phyloP scores from a whole-genome alignment of 2,797 vertebrate genomes.

The Eulemur rubriventer region DNA sequence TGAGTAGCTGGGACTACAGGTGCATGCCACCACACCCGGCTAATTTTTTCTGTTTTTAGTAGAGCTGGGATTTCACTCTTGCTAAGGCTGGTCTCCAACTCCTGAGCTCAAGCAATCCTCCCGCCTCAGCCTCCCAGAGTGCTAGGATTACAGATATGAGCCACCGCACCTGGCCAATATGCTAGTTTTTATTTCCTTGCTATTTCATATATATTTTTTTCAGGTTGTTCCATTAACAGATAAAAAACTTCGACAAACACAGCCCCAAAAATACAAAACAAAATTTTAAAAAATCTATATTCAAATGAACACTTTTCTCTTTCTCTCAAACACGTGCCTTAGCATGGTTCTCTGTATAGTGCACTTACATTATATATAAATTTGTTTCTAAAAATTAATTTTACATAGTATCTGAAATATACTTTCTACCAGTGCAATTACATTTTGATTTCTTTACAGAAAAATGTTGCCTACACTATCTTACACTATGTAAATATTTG shows the following conservation, averaged over 20 bases:
- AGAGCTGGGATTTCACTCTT: too few species aligned
- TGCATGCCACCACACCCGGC: too few species aligned
- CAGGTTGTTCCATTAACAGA: background rate
- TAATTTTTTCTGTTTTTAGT: too few species aligned
- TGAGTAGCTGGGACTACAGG: too few species aligned
- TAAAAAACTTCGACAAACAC: background rate
- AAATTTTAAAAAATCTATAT: background rate
- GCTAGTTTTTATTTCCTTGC: background rate
- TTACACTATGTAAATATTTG: background rate
- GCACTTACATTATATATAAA: background rate
- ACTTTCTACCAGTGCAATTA: slow-evolving; percentile 38
- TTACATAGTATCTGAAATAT: slow-evolving; percentile 31
- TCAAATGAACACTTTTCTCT: background rate
- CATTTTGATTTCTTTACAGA: background rate
- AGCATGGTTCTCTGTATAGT: background rate
- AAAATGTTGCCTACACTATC: background rate
- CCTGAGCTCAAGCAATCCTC: too few species aligned
- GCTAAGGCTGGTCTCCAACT: too few species aligned
- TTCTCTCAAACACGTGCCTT: background rate
- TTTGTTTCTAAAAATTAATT: slow-evolving; percentile 62
- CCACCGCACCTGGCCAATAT: background rate
- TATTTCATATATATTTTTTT: background rate
- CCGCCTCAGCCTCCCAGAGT: too few species aligned
- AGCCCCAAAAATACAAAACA: background rate
- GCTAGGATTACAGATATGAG: too few species aligned